phyloP scores from a whole-genome alignment of 2,888 invertebrate genomes.

The Altica lythri region DNA sequence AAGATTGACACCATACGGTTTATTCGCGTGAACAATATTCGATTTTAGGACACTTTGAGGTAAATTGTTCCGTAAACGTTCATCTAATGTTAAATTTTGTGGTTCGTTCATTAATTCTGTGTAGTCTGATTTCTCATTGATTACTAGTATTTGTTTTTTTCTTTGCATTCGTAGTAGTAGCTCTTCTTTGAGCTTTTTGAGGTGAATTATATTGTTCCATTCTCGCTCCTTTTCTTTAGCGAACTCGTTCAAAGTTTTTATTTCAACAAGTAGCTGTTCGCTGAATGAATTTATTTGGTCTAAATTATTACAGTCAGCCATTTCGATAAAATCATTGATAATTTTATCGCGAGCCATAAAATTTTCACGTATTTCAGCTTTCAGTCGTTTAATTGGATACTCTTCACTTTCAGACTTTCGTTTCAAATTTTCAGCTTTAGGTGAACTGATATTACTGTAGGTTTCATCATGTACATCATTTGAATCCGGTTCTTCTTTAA shows the following conservation, averaged over 20 bases:
- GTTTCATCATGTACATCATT: slow-evolving; percentile 37
- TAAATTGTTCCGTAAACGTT: slow-evolving; percentile 31
- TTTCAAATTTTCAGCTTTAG: slow-evolving; percentile 34
- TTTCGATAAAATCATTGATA: slow-evolving; percentile 68
- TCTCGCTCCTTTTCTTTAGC: slow-evolving; percentile 83
- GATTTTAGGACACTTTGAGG: slow-evolving; percentile 45
- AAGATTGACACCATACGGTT: slow-evolving; percentile 29
- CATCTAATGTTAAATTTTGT: slow-evolving; percentile 39
- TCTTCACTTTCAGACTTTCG: slow-evolving; percentile 43
- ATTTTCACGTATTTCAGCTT: slow-evolving; percentile 51
- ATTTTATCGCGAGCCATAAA: slow-evolving; percentile 62
- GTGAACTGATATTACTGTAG: slow-evolving; percentile 36
- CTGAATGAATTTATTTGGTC: slow-evolving; percentile 68
- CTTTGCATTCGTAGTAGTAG: slow-evolving; percentile 73
- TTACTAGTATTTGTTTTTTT: slow-evolving; percentile 66
- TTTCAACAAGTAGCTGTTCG: slow-evolving; percentile 68
- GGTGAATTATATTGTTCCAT: slow-evolving; percentile 81
- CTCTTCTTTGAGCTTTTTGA: slow-evolving; percentile 85
- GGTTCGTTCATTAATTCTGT: slow-evolving; percentile 40
- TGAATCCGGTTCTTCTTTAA: slow-evolving; percentile 31
- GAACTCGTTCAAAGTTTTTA: slow-evolving; percentile 73
- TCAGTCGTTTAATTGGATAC: slow-evolving; percentile 49
- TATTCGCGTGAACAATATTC: slow-evolving; percentile 39
- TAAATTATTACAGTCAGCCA: slow-evolving; percentile 64
- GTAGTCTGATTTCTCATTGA: slow-evolving; percentile 44